Conservation (phyloP, 2,797 vertebrate species). For the Anguilla marmorata region DNA sequence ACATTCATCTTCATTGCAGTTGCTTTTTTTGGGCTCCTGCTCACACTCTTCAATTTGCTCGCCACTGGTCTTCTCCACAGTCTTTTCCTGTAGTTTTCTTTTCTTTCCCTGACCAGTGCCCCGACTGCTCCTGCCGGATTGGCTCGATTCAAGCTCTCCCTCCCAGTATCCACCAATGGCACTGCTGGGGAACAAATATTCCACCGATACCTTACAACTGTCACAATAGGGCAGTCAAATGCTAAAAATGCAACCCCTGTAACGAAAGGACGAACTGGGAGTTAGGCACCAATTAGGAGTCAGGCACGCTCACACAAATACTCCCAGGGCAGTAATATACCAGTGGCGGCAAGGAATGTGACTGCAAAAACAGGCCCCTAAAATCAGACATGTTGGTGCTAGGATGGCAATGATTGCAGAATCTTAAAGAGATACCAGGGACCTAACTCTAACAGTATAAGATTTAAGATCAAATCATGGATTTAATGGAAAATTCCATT, state of each 20-base stretch:
- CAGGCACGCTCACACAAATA: not conserved
- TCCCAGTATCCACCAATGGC: not conserved
- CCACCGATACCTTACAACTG: not conserved
- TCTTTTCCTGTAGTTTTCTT: slow-evolving; percentile 8
- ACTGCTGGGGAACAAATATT: not conserved
- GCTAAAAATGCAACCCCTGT: not conserved
- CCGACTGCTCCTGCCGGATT: not conserved
- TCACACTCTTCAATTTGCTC: not conserved
- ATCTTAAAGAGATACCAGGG: not conserved
- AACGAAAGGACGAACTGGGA: not conserved
- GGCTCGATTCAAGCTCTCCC: not conserved
- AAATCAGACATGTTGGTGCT: not conserved
- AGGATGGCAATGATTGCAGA: not conserved
- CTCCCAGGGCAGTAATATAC: not conserved
- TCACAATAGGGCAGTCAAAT: not conserved
- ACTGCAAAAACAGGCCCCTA: not conserved
- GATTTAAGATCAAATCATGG: too few species aligned
- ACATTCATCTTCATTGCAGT: slow-evolving; percentile 25
- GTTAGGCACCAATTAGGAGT: not conserved
- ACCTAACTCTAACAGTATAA: too few species aligned
- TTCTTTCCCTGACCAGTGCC: not conserved
- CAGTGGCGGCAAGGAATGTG: not conserved
- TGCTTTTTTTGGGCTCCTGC: slow-evolving; percentile 16
- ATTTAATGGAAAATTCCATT: too few species aligned
- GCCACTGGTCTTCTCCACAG: not conserved